These are phyloP conservation scores for Platichthys stellatus DNA, from an alignment of 2,113 vertebrate species.

Conservation along the genomic window DNA sequence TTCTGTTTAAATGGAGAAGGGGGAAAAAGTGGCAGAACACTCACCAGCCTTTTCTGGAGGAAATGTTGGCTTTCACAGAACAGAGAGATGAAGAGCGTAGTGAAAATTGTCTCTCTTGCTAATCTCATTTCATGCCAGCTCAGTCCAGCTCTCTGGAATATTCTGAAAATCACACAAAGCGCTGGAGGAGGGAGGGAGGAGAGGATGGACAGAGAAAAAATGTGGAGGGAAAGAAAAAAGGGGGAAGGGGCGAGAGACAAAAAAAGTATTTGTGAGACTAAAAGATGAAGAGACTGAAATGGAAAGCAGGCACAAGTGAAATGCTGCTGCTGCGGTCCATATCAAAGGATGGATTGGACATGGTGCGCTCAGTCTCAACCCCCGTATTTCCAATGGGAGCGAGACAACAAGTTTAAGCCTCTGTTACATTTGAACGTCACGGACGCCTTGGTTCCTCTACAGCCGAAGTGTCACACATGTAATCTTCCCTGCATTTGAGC, in stretches of 20 bases:
- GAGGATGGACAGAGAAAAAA: not conserved
- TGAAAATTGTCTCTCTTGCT: constrained; percentile 77
- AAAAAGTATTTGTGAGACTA: not conserved
- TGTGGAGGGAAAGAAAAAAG: not conserved
- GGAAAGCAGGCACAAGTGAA: constrained; percentile 47
- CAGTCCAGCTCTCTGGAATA: constrained; percentile 65
- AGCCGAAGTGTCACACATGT: constrained; percentile 2
- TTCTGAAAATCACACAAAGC: constrained; percentile 63
- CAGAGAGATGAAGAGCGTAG: constrained; percentile 38
- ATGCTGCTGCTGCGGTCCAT: constrained; percentile 52
- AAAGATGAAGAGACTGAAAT: constrained; percentile 33
- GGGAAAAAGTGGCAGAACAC: constrained; percentile 15
- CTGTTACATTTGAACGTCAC: constrained; percentile 32
- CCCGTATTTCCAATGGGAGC: constrained; percentile 37
- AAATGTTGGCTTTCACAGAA: constrained; percentile 54
- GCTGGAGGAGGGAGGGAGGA: not conserved
- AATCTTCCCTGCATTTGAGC: too few relatives aligned
- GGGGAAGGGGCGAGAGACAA: not conserved
- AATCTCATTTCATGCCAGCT: constrained; percentile 80
- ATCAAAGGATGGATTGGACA: constrained; percentile 68
- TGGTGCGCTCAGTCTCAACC: constrained; percentile 48
- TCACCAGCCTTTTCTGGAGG: not conserved
- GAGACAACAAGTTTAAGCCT: constrained; percentile 60
- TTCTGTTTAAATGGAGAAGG: constrained; percentile 15
- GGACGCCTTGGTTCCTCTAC: constrained; percentile 10